phyloP scores from a whole-genome alignment of 2,797 vertebrate genomes.

The Mus caroli region DNA sequence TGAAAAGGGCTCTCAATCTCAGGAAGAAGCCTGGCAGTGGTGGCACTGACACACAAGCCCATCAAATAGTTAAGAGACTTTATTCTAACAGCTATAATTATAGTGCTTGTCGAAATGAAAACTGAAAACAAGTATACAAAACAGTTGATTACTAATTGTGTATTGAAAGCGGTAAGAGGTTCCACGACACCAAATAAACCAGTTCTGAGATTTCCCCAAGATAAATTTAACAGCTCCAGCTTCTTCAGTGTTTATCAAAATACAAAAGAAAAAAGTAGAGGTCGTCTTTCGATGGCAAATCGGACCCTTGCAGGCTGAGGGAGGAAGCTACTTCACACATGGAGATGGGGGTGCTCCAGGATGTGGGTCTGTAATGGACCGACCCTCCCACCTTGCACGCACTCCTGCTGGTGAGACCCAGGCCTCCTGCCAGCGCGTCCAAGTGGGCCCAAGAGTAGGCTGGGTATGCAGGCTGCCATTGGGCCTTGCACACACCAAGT shows the following conservation, averaged over 20 bases:
- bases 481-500: constrained; percentile 75
- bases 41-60: constrained; percentile 77
- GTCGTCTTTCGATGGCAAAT: constrained; percentile 90
- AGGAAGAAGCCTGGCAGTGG: neutral
- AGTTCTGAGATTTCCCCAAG: constrained; percentile 90
- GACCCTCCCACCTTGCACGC: constrained; percentile 84
- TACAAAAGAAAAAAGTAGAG: constrained; percentile 90
- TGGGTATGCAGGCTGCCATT: constrained; percentile 82
- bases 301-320: constrained; percentile 91
- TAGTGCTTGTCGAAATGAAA: constrained; percentile 95
- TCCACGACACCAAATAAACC: constrained; percentile 93
- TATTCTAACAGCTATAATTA: constrained; percentile 96
- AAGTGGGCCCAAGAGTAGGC: constrained; percentile 72
- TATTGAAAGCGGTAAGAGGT: constrained; percentile 91
- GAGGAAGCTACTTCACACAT: constrained; percentile 88
- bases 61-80: constrained; percentile 91
- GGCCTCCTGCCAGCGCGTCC: constrained; percentile 85
- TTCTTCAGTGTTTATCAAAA: constrained; percentile 94
- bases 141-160: constrained; percentile 92
- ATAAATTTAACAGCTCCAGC: constrained; percentile 92
- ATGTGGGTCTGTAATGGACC: constrained; percentile 86
- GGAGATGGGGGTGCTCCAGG: constrained; percentile 86
- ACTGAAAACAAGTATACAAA: constrained; percentile 94
- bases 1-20: neutral
- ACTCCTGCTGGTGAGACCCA: constrained; percentile 82